Evolutionary conservation across 2,888 invertebrate genomes (phyloP).

Genomic region (Reticulitermes lucifugus): DNA sequence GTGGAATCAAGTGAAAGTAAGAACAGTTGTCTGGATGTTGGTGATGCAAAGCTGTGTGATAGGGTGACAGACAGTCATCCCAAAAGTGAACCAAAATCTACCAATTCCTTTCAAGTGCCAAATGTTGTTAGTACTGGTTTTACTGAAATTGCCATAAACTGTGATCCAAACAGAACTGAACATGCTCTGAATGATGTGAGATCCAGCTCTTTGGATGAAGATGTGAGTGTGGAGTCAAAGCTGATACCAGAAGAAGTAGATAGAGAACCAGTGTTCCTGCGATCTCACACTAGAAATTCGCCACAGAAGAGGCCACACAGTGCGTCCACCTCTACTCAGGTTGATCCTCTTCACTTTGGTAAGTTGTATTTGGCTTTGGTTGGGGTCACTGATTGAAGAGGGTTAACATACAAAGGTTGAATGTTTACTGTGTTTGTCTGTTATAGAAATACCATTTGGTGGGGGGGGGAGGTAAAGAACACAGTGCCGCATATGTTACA

Average conservation of each 20-base stretch:
- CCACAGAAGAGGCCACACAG: constrained; percentile 81
- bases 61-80: constrained; percentile 21
- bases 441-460: too few species aligned
- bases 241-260: constrained; percentile 25
- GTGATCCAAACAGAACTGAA: constrained; percentile 47
- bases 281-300: constrained; percentile 60
- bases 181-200: background rate
- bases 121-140: constrained; percentile 36
- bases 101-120: constrained; percentile 51
- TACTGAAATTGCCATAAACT: constrained; percentile 35
- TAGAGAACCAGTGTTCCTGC: constrained; percentile 59
- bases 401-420: too few species aligned
- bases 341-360: constrained; percentile 89
- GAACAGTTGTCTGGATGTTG: constrained; percentile 11
- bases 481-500: too few species aligned
- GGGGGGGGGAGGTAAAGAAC: too few species aligned
- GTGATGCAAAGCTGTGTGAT: background rate
- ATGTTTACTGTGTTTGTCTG: too few species aligned
- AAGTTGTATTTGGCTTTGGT: constrained; percentile 58
- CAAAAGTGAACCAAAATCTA: constrained; percentile 27
- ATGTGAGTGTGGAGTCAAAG: background rate
- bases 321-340: constrained; percentile 85
- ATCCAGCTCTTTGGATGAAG: background rate
- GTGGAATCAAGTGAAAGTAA: constrained; percentile 33
- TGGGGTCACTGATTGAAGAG: background rate